Percentiles rank a stretch among this genome's conserved stretches.
These are phyloP conservation scores for Mythimna ferrago DNA, from an alignment of 2,888 invertebrate species.

Conservation along the genomic window DNA sequence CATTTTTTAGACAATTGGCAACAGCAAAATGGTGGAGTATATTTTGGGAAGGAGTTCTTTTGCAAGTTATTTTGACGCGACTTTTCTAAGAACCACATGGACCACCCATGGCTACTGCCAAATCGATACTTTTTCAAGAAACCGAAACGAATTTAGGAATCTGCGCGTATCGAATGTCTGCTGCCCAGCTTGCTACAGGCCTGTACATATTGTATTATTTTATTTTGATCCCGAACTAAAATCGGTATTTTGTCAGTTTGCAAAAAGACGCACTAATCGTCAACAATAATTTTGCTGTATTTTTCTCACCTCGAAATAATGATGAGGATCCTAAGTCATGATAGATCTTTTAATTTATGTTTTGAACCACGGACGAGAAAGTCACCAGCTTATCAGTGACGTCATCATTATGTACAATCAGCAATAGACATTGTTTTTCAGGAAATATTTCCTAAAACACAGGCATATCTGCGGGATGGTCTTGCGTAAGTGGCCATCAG, in stretches of 20 bases:
- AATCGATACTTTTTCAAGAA: constrained; percentile 17
- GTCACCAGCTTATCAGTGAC: not conserved
- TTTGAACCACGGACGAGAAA: not conserved
- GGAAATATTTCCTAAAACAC: constrained; percentile 15
- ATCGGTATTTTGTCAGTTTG: not conserved
- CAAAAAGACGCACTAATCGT: not conserved
- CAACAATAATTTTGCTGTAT: not conserved
- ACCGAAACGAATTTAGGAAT: constrained; percentile 19
- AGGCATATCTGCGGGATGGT: constrained; percentile 27
- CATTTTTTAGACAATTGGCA: too few relatives aligned
- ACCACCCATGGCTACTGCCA: constrained; percentile 29
- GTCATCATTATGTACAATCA: constrained; percentile 13
- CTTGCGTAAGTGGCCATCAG: constrained; percentile 21
- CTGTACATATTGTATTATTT: constrained; percentile 10
- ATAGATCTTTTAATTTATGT: not conserved
- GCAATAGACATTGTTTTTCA: not conserved
- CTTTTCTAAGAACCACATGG: not conserved
- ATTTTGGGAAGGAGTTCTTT: too few relatives aligned
- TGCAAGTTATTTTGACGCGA: not conserved
- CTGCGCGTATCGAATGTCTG: not conserved
- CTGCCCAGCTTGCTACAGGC: not conserved
- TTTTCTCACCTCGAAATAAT: not conserved
- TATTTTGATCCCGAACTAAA: constrained; percentile 5
- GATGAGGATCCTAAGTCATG: not conserved
- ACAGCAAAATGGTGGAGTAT: too few relatives aligned